Evolutionary conservation across 2,888 invertebrate genomes (phyloP).

Genomic region (Pristionchus japonicus): DNA sequence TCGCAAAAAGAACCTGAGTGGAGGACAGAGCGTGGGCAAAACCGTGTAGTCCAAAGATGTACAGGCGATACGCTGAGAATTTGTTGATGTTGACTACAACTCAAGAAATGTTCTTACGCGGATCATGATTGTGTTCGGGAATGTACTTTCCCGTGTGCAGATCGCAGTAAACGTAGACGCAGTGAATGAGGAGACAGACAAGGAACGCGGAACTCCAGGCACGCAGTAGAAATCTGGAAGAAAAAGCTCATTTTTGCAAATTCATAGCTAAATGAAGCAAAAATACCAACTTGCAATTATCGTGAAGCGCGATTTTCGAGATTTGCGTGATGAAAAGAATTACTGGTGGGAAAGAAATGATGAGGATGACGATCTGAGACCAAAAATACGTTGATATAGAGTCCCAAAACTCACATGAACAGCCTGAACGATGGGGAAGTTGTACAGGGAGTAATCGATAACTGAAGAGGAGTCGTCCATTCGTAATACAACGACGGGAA

Average conservation of each 20-base stretch:
- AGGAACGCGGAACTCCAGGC: background rate
- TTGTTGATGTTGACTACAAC: too few species aligned
- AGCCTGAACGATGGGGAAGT: background rate
- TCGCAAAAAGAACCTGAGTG: background rate
- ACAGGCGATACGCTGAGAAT: background rate
- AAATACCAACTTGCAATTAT: slow-evolving; percentile 5
- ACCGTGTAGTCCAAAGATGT: background rate
- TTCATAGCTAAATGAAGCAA: background rate
- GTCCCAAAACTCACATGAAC: background rate
- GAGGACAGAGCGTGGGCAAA: background rate
- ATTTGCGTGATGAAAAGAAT: background rate
- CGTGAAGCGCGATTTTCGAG: background rate
- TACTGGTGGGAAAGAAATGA: background rate
- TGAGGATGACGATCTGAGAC: background rate
- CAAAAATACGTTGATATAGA: too few species aligned
- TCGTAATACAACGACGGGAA: too few species aligned
- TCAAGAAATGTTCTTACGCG: background rate
- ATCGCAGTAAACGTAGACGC: background rate
- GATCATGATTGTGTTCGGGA: background rate
- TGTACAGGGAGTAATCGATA: background rate
- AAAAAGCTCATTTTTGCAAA: too few species aligned
- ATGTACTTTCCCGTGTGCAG: background rate
- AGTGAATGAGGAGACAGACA: background rate
- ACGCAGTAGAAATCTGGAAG: background rate
- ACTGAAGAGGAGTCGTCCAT: too few species aligned